phyloP scores from a whole-genome alignment of 2,113 vertebrate genomes.

The Dicaeum eximium region DNA sequence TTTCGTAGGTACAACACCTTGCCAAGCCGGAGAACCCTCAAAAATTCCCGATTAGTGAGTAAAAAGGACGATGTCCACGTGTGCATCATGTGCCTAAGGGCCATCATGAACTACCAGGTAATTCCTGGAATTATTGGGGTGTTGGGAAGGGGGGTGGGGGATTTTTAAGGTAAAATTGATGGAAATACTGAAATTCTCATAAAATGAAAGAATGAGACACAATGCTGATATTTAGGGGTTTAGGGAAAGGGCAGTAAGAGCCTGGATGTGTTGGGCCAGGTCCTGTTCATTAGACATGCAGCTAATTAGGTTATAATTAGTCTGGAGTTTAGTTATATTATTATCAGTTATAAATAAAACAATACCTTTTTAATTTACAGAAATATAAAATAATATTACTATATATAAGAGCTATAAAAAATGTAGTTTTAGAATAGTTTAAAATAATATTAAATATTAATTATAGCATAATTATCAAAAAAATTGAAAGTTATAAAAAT shows the following conservation, averaged over 20 bases:
- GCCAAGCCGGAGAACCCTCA: slow-evolving; percentile 90
- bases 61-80: slow-evolving; percentile 98
- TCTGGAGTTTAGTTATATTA: not conserved
- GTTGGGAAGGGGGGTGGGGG: not conserved
- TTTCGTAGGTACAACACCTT: slow-evolving; percentile 87
- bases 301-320: not conserved
- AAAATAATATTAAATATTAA: no score
- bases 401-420: no score
- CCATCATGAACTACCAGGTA: slow-evolving; percentile 99
- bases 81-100: slow-evolving; percentile 95
- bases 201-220: fast-evolving
- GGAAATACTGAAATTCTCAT: fast-evolving
- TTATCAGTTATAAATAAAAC: no score
- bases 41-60: slow-evolving; percentile 92
- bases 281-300: not conserved
- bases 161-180: not conserved
- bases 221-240: fast-evolving
- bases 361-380: no score
- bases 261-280: not conserved
- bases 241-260: not conserved
- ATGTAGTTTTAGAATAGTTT: no score
- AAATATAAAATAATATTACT: no score
- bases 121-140: not conserved
- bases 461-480: no score
- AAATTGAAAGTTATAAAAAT: no score